phyloP scores from a whole-genome alignment of 2,888 invertebrate species.

The Spialia ferax region DNA sequence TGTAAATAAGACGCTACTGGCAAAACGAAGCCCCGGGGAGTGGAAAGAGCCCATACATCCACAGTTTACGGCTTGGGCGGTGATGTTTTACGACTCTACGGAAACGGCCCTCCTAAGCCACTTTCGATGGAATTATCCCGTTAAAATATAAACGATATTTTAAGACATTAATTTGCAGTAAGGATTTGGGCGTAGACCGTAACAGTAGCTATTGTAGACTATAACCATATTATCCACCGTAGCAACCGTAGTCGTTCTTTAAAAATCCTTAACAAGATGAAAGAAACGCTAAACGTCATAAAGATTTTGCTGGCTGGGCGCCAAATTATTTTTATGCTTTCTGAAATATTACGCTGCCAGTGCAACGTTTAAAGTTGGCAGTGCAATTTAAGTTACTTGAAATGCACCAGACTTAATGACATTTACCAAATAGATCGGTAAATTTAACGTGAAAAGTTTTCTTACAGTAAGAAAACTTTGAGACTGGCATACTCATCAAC shows the following conservation, averaged over 20 bases:
- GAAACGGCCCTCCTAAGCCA: slow-evolving; percentile 23
- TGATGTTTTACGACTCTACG: slow-evolving; percentile 46
- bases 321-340: slow-evolving; percentile 31
- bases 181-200: slow-evolving; percentile 1
- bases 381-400: slow-evolving; percentile 5
- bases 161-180: slow-evolving; percentile 9
- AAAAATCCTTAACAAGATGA: slow-evolving; percentile 23
- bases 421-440: not conserved
- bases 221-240: not conserved
- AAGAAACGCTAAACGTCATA: slow-evolving; percentile 1
- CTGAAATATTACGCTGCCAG: slow-evolving; percentile 12
- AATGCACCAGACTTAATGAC: not conserved
- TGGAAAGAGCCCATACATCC: slow-evolving; percentile 29
- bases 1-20: slow-evolving; percentile 51
- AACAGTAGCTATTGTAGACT: not conserved
- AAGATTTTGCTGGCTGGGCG: slow-evolving; percentile 16
- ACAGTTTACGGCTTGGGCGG: slow-evolving; percentile 51
- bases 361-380: slow-evolving; percentile 7
- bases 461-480: not conserved
- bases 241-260: slow-evolving; percentile 6
- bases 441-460: not conserved
- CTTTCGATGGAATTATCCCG: slow-evolving; percentile 30
- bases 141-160: slow-evolving; percentile 25
- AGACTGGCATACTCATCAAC: not conserved
- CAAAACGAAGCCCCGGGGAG: slow-evolving; percentile 40